phyloP scores from a whole-genome alignment of 2,797 vertebrate species.

The Leucoraja ocellata region DNA sequence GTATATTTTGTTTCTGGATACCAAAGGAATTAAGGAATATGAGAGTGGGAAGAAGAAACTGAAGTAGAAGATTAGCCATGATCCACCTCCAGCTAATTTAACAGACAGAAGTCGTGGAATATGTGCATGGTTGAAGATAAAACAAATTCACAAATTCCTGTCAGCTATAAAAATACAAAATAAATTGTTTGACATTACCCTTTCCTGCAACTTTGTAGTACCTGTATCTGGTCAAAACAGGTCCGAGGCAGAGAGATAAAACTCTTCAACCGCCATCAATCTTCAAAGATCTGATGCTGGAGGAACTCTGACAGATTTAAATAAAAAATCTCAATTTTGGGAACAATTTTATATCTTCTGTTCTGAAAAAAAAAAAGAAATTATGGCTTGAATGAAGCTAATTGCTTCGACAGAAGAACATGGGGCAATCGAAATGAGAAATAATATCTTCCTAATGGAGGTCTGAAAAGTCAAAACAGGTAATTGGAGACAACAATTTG shows the following conservation, averaged over 20 bases:
- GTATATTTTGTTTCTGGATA: no score
- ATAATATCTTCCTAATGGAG: not conserved
- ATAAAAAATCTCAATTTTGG: not conserved
- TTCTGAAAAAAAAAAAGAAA: not conserved
- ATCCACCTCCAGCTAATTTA: not conserved
- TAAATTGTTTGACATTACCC: conserved; percentile 26
- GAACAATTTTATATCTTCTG: not conserved
- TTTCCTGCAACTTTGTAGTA: not conserved
- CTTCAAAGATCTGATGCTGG: conserved; percentile 14
- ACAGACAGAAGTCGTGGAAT: not conserved
- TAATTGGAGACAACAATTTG: not conserved
- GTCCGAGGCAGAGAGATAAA: not conserved
- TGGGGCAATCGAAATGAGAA: not conserved
- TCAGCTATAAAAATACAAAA: not conserved
- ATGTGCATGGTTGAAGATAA: not conserved
- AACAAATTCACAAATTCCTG: conserved; percentile 18
- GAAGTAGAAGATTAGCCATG: no score
- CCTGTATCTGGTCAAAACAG: not conserved
- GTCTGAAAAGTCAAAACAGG: not conserved
- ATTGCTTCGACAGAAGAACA: conserved; percentile 9
- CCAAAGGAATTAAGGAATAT: no score
- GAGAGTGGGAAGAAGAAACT: no score
- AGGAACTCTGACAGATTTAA: not conserved
- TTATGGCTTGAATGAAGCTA: not conserved
- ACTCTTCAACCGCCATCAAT: not conserved